phyloP scores from a whole-genome alignment of 2,888 invertebrate genomes.

The Conomelus anceps region DNA sequence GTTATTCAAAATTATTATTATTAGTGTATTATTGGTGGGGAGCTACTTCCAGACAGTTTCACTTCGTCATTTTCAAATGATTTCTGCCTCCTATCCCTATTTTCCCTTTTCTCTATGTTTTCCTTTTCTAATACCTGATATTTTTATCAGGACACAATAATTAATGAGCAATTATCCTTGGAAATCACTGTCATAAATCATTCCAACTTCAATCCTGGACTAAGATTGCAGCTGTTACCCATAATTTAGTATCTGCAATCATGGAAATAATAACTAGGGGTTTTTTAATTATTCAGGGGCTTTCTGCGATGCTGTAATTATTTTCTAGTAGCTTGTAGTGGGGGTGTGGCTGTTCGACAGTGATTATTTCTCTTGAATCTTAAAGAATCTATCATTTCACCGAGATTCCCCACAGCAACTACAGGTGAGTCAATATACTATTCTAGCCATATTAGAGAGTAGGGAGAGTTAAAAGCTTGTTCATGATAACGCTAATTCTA shows the following conservation, averaged over 20 bases:
- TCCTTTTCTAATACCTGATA: background rate
- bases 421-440: background rate
- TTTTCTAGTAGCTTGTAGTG: background rate
- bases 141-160: background rate
- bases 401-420: background rate
- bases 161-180: background rate
- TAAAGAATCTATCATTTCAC: background rate
- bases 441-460: too few relatives aligned
- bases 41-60: too few relatives aligned
- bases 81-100: too few relatives aligned
- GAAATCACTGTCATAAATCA: background rate
- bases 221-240: background rate
- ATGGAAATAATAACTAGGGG: background rate
- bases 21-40: too few relatives aligned
- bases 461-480: too few relatives aligned
- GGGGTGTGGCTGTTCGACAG: background rate
- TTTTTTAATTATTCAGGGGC: background rate
- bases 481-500: too few relatives aligned
- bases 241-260: background rate
- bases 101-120: too few relatives aligned
- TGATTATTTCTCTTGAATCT: background rate
- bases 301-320: background rate
- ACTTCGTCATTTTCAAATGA: too few relatives aligned
- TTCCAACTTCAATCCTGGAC: background rate
- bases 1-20: too few relatives aligned